Percentiles rank a stretch among this genome's conserved stretches.
Conservation (phyloP, 1,140 invertebrate species). For the Parasteatoda tepidariorum region DNA sequence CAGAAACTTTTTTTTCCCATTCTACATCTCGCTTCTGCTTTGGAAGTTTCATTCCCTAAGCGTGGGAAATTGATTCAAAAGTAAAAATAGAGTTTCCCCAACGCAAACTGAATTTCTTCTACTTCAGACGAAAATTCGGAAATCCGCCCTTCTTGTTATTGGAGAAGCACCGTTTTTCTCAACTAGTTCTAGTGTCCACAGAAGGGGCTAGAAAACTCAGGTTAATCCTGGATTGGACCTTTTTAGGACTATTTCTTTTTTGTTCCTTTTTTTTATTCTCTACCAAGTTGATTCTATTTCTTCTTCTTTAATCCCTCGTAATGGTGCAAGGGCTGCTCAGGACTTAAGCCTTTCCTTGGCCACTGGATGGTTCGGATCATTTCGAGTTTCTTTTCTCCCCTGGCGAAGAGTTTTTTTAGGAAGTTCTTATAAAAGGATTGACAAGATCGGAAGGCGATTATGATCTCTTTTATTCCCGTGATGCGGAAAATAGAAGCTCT, state of each 20-base stretch:
- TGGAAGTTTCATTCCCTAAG: background rate
- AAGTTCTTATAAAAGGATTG: conserved; percentile 2
- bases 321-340: conserved; percentile 41
- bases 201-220: conserved; percentile 10
- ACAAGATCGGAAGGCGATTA: conserved; percentile 48
- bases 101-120: conserved; percentile 34
- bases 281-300: conserved; percentile 28
- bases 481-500: conserved; percentile 13
- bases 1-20: too few relatives aligned
- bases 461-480: conserved; percentile 38
- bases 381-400: conserved; percentile 7
- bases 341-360: conserved; percentile 26
- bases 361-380: conserved; percentile 35
- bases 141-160: conserved; percentile 41
- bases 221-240: conserved; percentile 44
- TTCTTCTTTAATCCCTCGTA: conserved; percentile 33
- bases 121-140: conserved; percentile 23
- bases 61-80: conserved; percentile 38
- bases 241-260: conserved; percentile 11
- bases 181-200: background rate
- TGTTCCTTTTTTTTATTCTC: background rate
- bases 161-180: conserved; percentile 29
- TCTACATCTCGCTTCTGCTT: too few relatives aligned
- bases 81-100: background rate
- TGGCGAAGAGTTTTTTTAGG: background rate